Percentiles rank a stretch among this genome's conserved stretches.
Conservation (phyloP, 2,888 invertebrate species). For the Venusia cambrica region DNA sequence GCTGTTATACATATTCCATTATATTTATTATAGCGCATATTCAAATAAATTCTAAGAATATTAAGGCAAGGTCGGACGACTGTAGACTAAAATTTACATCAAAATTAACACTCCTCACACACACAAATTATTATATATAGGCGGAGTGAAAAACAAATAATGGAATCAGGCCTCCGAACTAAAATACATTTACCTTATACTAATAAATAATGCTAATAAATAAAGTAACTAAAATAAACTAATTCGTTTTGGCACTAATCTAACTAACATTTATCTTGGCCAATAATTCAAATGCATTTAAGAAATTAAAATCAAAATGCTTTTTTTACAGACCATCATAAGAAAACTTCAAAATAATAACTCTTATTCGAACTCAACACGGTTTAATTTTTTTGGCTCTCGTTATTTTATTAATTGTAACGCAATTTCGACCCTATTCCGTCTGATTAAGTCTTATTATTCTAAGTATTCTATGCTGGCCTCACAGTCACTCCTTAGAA, state of each 20-base stretch:
- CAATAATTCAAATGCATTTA: conserved; percentile 46
- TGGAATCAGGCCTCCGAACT: conserved; percentile 49
- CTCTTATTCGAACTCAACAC: neutral
- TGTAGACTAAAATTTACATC: conserved; percentile 30
- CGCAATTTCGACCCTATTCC: neutral
- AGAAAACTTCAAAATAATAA: neutral
- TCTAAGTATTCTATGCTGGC: neutral
- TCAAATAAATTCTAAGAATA: conserved; percentile 17
- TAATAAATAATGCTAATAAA: conserved; percentile 71
- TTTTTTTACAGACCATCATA: conserved; percentile 2
- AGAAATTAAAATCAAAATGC: conserved; percentile 28
- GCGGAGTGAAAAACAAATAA: conserved; percentile 57
- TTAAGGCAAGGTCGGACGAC: conserved; percentile 42
- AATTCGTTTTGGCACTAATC: conserved; percentile 72
- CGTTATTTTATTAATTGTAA: too few relatives aligned
- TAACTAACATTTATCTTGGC: conserved; percentile 47
- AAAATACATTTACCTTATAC: conserved; percentile 32
- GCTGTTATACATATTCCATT: conserved; percentile 13
- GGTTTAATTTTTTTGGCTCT: neutral
- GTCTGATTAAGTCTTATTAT: neutral
- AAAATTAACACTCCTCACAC: conserved; percentile 26
- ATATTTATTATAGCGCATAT: conserved; percentile 15
- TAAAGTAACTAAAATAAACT: conserved; percentile 66
- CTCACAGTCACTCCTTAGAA: conserved; percentile 20
- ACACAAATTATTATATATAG: conserved; percentile 45